Base-by-base conservation (phyloP, 2,797 vertebrate species). In the Luscinia megarhynchos region DNA sequence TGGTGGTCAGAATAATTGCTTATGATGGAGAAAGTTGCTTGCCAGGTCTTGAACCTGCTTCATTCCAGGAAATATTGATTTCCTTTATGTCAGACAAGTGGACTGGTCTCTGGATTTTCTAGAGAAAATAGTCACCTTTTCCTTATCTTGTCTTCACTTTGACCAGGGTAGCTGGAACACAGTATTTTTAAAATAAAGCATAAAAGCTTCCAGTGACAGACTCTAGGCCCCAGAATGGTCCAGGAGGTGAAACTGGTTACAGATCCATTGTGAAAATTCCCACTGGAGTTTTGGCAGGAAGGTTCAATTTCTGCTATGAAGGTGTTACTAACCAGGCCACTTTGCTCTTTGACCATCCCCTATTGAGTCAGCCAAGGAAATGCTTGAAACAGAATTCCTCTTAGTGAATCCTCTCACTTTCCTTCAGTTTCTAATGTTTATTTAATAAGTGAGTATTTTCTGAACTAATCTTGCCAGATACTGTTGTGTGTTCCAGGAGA, bases 381-480 rank as follows among this genome's bases (percentile, higher is more conserved):
- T 40, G n/a, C 32, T 79, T 78, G 34, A 73, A 84, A 50, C 9
- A 34, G 43, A 93, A 54, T 50, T 80, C 45, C 91, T 96, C 20
- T 36, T 45, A 67, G 46, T 58, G 38, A 77, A 75, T 48, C 15
- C 38, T 13, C 5, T 89, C 67, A 51, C 20, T 83, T 66, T 51
- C 85, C 51, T 87, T 30, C 30, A 3, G 1, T 78, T 88, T 88
- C 32, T 87, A 53, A n/a, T 0, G 3, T 72, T 36, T 48, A 73
- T 73, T 94, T 84, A 82, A 74, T 67, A 90, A 89, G 70, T 19
- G 50, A 29, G 5, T 77, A 32, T 87, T 94, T 96, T 70, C 34
- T 90, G 69, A 94, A 88, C 74, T 58, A 95, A 76, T 82, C 41
- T 11, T 84, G 72, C 29, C 67, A 90, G 61, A 64, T 17, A 43